Evolutionary conservation across 2,113 vertebrate species (phyloP).

Genomic region (Ctenomys sociabilis): DNA sequence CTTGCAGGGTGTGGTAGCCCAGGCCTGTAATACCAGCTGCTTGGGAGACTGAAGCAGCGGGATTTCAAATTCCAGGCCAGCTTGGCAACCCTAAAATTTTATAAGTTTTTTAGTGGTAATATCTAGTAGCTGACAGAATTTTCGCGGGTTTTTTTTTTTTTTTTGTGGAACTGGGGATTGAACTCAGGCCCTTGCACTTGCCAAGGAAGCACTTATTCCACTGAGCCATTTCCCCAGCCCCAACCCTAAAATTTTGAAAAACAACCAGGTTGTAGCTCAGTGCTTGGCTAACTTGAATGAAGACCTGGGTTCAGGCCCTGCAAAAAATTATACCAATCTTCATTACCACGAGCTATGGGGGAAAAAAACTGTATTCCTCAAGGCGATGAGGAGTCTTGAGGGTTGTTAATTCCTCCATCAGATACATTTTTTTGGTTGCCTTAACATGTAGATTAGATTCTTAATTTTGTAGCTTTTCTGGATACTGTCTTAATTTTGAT

Average conservation of each 20-base stretch:
- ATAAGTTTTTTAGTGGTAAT: too few species aligned
- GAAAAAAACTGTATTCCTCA: constrained; percentile 17
- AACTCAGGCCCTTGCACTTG: too few species aligned
- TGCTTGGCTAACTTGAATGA: not conserved
- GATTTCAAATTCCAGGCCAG: not conserved
- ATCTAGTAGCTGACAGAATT: too few species aligned
- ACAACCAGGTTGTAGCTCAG: not conserved
- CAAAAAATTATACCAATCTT: not conserved
- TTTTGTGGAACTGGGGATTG: too few species aligned
- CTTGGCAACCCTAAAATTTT: too few species aligned
- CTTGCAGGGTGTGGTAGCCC: not conserved
- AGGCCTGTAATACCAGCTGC: not conserved
- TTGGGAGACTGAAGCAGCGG: not conserved
- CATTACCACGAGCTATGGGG: not conserved
- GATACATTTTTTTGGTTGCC: not conserved
- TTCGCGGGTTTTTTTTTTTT: too few species aligned
- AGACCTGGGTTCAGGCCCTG: not conserved
- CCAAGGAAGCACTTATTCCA: too few species aligned
- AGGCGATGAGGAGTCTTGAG: not conserved
- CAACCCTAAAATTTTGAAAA: not conserved
- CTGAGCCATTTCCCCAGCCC: too few species aligned
- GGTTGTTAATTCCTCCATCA: not conserved
- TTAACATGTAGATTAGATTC: not conserved
- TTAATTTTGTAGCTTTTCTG: constrained; percentile 32
- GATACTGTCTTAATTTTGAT: constrained; percentile 32